A percentile compares a stretch with the other conserved stretches of the same genome.
phyloP scores from a whole-genome alignment of 2,797 vertebrate genomes.

The Martes flavigula region DNA sequence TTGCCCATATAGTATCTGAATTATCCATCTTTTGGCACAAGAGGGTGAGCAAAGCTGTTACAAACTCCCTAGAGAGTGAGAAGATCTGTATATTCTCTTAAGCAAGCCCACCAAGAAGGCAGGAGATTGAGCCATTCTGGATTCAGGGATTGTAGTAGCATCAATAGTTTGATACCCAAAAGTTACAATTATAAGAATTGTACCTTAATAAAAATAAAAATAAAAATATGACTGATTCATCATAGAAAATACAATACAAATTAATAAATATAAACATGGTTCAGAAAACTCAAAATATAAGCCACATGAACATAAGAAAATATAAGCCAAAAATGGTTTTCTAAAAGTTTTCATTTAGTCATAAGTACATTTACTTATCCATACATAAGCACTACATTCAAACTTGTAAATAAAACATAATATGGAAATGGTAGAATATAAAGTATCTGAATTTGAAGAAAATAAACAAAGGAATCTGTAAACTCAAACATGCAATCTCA shows the following conservation, averaged over 20 bases:
- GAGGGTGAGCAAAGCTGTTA: slow-evolving; percentile 66
- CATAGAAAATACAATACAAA: slow-evolving; percentile 55
- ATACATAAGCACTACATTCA: slow-evolving; percentile 25
- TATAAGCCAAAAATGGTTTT: slow-evolving; percentile 43
- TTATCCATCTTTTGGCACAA: slow-evolving; percentile 38
- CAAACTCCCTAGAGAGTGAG: slow-evolving; percentile 47
- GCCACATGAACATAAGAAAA: slow-evolving; percentile 55
- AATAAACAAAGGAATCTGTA: slow-evolving; percentile 66
- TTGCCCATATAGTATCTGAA: slow-evolving; percentile 31
- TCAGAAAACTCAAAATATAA: slow-evolving; percentile 69
- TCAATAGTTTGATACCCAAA: slow-evolving; percentile 38
- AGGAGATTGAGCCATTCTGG: slow-evolving; percentile 33
- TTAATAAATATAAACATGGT: slow-evolving; percentile 63
- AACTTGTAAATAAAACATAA: slow-evolving; percentile 69
- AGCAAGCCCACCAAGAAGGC: slow-evolving; percentile 30
- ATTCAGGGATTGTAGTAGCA: slow-evolving; percentile 34
- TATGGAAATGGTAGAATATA: slow-evolving; percentile 59
- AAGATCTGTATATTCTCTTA: slow-evolving; percentile 40
- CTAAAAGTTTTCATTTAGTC: slow-evolving; percentile 56
- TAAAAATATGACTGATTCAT: slow-evolving; percentile 44
- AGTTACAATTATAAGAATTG: slow-evolving; percentile 51
- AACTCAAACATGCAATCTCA: slow-evolving; percentile 36
- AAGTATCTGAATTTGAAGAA: slow-evolving; percentile 58
- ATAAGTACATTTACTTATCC: slow-evolving; percentile 44
- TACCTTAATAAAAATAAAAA: slow-evolving; percentile 51